These are phyloP conservation scores for Nautilus pompilius DNA, from an alignment of 1,140 invertebrate species.

Conservation along the genomic window DNA sequence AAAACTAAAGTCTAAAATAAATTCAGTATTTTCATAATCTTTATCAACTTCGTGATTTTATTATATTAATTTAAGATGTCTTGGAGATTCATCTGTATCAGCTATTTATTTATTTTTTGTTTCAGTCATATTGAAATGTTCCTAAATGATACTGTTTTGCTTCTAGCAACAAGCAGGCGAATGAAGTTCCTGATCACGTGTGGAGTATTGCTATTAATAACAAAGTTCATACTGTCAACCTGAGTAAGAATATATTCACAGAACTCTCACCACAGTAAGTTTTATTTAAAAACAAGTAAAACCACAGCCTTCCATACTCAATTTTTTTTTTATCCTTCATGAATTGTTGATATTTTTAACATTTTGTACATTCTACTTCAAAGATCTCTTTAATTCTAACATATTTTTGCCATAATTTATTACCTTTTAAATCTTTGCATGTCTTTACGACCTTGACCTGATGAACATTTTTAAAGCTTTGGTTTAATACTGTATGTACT, in stretches of 20 bases:
- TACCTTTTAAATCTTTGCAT: too few species aligned
- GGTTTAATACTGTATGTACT: too few species aligned
- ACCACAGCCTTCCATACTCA: too few species aligned
- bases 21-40: not conserved
- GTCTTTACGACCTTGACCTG: too few species aligned
- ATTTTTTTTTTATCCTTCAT: too few species aligned
- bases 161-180: slow-evolving; percentile 61
- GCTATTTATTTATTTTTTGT: not conserved
- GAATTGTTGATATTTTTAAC: too few species aligned
- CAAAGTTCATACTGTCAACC: slow-evolving; percentile 71
- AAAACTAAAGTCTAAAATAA: not conserved
- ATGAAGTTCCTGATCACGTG: slow-evolving; percentile 67
- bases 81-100: not conserved
- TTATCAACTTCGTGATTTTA: not conserved
- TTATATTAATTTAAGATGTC: not conserved
- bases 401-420: too few species aligned
- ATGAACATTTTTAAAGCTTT: too few species aligned
- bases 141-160: not conserved
- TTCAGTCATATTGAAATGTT: not conserved
- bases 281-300: too few species aligned
- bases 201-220: slow-evolving; percentile 69
- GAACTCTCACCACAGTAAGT: slow-evolving; percentile 68
- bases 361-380: too few species aligned
- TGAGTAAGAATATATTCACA: slow-evolving; percentile 74
- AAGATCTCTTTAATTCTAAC: too few species aligned